These are phyloP conservation scores for Stenurella melanura DNA, from an alignment of 2,888 invertebrate genomes.

Conservation along the genomic window DNA sequence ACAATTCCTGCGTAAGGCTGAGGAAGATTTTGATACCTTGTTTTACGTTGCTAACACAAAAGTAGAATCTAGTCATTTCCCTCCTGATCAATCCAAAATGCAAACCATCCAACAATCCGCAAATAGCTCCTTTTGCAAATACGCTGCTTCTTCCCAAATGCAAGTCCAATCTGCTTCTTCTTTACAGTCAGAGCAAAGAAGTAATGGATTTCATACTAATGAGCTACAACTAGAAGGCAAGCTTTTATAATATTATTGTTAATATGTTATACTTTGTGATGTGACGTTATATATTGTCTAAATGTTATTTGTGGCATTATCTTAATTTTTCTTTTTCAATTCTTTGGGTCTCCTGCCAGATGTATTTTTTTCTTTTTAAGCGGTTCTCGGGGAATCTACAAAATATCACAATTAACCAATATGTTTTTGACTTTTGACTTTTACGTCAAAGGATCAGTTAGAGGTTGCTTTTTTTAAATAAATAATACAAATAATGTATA, in stretches of 20 bases:
- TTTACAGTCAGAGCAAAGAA: conserved; percentile 51
- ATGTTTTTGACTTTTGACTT: no score
- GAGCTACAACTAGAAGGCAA: conserved; percentile 56
- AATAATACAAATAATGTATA: no score
- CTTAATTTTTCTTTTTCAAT: no score
- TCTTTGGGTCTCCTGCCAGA: no score
- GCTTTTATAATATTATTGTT: conserved; percentile 46
- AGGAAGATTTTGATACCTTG: conserved; percentile 68
- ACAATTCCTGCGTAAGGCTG: conserved; percentile 61
- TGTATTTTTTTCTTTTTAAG: no score
- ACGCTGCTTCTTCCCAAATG: conserved; percentile 56
- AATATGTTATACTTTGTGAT: not conserved
- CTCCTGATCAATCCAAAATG: conserved; percentile 59
- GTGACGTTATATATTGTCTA: not conserved
- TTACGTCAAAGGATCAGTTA: no score
- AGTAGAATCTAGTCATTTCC: conserved; percentile 67
- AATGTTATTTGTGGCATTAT: not conserved
- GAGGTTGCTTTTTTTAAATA: no score
- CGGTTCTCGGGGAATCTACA: no score
- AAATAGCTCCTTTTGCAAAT: conserved; percentile 71
- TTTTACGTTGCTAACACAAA: conserved; percentile 70
- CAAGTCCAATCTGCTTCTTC: conserved; percentile 47
- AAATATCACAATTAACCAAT: no score
- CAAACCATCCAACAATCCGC: conserved; percentile 62
- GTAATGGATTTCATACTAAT: conserved; percentile 30